Base-by-base conservation (phyloP, 2,113 vertebrate species). In the Xiphophorus couchianus region DNA sequence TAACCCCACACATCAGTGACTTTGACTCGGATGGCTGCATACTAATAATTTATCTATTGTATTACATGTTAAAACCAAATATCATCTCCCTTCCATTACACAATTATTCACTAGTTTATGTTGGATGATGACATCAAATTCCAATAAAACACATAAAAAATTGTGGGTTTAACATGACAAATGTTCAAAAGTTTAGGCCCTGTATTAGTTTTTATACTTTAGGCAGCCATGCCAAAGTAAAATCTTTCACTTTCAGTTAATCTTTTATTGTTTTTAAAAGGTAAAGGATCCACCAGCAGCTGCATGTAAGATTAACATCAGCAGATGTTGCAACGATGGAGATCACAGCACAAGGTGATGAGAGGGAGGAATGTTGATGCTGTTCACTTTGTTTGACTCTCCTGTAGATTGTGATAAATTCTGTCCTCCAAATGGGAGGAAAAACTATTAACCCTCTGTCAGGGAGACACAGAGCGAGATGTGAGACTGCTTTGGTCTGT, bases 281-380 rank as follows among this genome's bases (percentile, higher is more conserved):
- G 4, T 10, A 60, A 63, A 63, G 1, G 64, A 67, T 66, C 69
- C 31, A 69, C 62, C 73, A 66, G 66, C 77, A 61, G 81, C 71
- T 72, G 39, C 67, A 74, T 17, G 39, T 58, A 25, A 81, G 83
- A 88, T 85, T 15, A 74, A 84, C 86, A 90, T 92, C 89, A 85
- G 87, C 85, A 93, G 87, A 93, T 92, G 89, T 84, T 92, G 72
- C 54, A 65, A 83, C 86, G 67, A 77, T 74, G 79, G 73, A 81
- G 70, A 78, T n/a, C 66, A 75, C 73, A 77, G 76, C 84, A 91
- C 88, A 88, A 76, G 82, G 85, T 83, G 90, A 73, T 83, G 88
- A 92, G 70, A 81, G 71, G 72, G 69, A 89, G 90, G 89, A 93
- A 92, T 89, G 86, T 78, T 65, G 69, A 64, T 67, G 74, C 78